These are phyloP conservation scores for Ichneumon xanthorius DNA, from an alignment of 2,888 invertebrate species.

Conservation along the genomic window DNA sequence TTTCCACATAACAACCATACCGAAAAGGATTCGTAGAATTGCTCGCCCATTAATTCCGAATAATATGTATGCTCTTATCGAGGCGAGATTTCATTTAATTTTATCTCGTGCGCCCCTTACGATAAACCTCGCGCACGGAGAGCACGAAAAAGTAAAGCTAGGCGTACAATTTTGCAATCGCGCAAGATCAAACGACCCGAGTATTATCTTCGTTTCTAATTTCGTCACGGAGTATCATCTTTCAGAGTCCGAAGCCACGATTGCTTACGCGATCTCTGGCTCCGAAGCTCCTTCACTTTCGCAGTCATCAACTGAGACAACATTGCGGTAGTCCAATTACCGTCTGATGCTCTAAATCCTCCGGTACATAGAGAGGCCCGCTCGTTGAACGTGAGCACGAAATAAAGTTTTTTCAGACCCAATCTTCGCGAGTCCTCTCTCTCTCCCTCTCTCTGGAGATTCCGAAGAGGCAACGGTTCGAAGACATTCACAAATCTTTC, in stretches of 20 bases:
- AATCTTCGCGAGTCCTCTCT: not conserved
- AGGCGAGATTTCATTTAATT: not conserved
- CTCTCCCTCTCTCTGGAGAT: too few relatives aligned
- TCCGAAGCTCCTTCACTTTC: not conserved
- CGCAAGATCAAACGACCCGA: not conserved
- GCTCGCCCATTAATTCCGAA: not conserved
- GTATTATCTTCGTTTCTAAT: constrained; percentile 1
- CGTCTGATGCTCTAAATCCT: not conserved
- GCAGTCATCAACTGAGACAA: constrained; percentile 32
- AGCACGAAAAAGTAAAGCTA: not conserved
- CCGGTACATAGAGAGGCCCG: not conserved
- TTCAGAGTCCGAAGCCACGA: not conserved
- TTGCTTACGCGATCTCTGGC: constrained; percentile 10
- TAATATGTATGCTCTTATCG: not conserved
- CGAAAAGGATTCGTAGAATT: not conserved
- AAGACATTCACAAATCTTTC: not conserved
- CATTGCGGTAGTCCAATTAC: constrained; percentile 38
- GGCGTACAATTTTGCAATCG: not conserved
- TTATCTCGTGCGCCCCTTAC: constrained; percentile 7
- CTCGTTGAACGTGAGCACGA: constrained; percentile 2
- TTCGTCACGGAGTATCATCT: constrained; percentile 2
- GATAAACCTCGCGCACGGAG: constrained; percentile 10
- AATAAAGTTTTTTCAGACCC: not conserved
- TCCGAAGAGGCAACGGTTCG: not conserved
- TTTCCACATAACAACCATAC: not conserved